Conservation (phyloP, 2,113 vertebrate species). For the Capra hircus region DNA sequence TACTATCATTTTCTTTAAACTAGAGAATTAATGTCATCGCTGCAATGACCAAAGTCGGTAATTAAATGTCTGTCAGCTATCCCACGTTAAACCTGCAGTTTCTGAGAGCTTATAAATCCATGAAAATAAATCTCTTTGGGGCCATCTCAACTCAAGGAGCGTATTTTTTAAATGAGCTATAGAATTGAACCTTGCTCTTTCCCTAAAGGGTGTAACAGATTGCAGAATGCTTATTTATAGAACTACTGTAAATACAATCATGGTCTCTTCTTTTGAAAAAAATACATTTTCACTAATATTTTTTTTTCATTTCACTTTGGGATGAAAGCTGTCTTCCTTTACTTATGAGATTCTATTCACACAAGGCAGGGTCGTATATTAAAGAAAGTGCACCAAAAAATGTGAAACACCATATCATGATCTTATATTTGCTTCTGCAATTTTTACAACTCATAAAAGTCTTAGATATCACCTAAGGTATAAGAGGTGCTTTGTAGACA, state of each 20-base stretch:
- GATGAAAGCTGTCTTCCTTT: neutral
- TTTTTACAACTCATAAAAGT: neutral
- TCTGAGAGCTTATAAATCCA: slow-evolving; percentile 39
- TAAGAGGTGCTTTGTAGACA: neutral
- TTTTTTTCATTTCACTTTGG: slow-evolving; percentile 7
- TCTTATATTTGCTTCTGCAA: neutral
- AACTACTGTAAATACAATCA: slow-evolving; percentile 28
- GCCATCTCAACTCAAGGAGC: slow-evolving; percentile 6
- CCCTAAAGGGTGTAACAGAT: neutral
- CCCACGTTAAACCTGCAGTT: neutral
- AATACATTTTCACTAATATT: neutral
- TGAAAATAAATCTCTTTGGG: slow-evolving; percentile 38
- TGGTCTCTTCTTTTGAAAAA: neutral
- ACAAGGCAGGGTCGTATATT: neutral
- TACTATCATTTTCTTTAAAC: neutral
- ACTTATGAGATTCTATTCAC: neutral
- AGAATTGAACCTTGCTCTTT: slow-evolving; percentile 2
- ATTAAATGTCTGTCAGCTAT: slow-evolving; percentile 58
- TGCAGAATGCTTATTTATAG: slow-evolving; percentile 45
- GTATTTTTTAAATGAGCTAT: neutral
- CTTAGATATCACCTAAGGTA: neutral
- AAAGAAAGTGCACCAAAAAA: neutral
- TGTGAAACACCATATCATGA: neutral
- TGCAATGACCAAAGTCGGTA: neutral
- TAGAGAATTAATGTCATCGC: neutral